Evolutionary conservation across 2,888 invertebrate species (phyloP).

Genomic region (Scotopteryx bipunctaria): DNA sequence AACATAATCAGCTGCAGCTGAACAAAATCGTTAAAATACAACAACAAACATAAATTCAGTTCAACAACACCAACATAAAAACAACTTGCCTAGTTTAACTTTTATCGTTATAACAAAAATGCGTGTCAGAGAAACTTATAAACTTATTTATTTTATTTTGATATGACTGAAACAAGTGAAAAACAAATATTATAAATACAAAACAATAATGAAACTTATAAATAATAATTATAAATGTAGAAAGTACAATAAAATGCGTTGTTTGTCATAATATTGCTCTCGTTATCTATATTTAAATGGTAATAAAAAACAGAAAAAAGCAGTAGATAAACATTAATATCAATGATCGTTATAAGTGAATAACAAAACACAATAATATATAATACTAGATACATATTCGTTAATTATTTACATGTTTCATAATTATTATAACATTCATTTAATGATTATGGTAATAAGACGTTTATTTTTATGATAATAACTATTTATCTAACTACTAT

Average conservation of each 20-base stretch:
- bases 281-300: slow-evolving; percentile 6
- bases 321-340: too few species aligned
- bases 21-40: slow-evolving; percentile 51
- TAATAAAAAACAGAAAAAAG: neutral
- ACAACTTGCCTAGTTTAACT: slow-evolving; percentile 21
- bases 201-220: neutral
- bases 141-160: neutral
- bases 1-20: slow-evolving; percentile 34
- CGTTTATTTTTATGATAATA: neutral
- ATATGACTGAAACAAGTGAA: neutral
- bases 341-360: neutral
- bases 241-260: neutral
- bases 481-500: neutral
- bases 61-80: slow-evolving; percentile 47
- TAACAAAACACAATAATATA: slow-evolving; percentile 27
- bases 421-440: slow-evolving; percentile 15
- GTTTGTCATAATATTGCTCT: slow-evolving; percentile 42
- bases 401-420: slow-evolving; percentile 8
- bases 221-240: neutral
- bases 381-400: neutral
- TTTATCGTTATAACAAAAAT: slow-evolving; percentile 21
- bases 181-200: neutral
- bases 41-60: slow-evolving; percentile 47
- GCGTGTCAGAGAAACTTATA: slow-evolving; percentile 35
- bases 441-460: slow-evolving; percentile 3